Evolutionary conservation across 2,888 invertebrate species (phyloP).

Genomic region (Melanotus villosus): DNA sequence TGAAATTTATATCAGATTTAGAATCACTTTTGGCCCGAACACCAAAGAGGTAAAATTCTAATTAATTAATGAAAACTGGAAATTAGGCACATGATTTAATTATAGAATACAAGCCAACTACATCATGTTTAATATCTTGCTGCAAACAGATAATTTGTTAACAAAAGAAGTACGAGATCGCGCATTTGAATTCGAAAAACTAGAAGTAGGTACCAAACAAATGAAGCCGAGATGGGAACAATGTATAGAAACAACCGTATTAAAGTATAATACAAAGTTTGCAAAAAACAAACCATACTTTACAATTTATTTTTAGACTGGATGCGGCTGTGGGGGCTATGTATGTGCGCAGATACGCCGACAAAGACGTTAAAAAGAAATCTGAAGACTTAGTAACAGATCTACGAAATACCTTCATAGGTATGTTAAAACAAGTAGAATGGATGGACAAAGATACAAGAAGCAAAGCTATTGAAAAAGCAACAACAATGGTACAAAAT

Average conservation of each 20-base stretch:
- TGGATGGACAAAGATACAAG: conserved; percentile 89
- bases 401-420: conserved; percentile 85
- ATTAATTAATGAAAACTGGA: no score
- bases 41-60: conserved; percentile 72
- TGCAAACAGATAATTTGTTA: conserved; percentile 57
- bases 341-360: conserved; percentile 86
- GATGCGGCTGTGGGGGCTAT: conserved; percentile 81
- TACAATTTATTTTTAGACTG: conserved; percentile 68
- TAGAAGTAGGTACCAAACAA: background rate
- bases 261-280: conserved; percentile 4
- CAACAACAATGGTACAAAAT: conserved; percentile 74
- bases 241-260: conserved; percentile 28
- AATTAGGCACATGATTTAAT: no score
- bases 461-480: conserved; percentile 25
- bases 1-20: conserved; percentile 82
- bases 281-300: background rate
- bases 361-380: conserved; percentile 85
- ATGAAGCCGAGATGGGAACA: conserved; percentile 26
- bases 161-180: conserved; percentile 31
- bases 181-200: conserved; percentile 11
- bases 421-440: conserved; percentile 83
- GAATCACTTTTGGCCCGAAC: conserved; percentile 73
- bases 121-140: conserved; percentile 69
- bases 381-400: conserved; percentile 91
- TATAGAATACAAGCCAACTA: conserved; percentile 71